phyloP scores from a whole-genome alignment of 2,888 invertebrate genomes.

The Sarcophaga variegata region DNA sequence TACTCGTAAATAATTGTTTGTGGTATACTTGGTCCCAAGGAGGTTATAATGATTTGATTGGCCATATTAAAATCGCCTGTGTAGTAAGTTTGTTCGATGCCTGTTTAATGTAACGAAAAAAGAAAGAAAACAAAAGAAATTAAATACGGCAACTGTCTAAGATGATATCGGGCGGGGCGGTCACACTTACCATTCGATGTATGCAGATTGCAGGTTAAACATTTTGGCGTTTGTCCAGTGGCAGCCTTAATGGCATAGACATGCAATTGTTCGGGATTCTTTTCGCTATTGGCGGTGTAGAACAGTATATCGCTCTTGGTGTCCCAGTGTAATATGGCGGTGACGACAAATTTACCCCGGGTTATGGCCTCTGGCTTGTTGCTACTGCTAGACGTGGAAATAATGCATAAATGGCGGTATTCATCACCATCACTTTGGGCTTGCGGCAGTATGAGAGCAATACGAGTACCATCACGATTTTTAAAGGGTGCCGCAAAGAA shows the following conservation, averaged over 20 bases:
- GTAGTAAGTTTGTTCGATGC: conserved; percentile 78
- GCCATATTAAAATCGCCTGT: conserved; percentile 87
- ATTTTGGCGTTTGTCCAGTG: conserved; percentile 83
- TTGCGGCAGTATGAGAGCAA: conserved; percentile 89
- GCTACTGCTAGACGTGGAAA: conserved; percentile 81
- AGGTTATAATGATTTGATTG: conserved; percentile 88
- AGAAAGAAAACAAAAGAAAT: too few species aligned
- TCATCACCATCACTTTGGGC: conserved; percentile 82
- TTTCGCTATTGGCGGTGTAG: conserved; percentile 90
- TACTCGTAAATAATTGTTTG: conserved; percentile 85
- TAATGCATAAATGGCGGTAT: conserved; percentile 87
- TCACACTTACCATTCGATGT: conserved; percentile 73
- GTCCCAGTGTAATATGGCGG: conserved; percentile 89
- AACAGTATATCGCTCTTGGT: conserved; percentile 86
- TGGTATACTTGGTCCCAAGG: conserved; percentile 93
- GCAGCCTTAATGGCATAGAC: conserved; percentile 87
- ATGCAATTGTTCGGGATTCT: conserved; percentile 90
- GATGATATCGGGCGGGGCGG: too few species aligned
- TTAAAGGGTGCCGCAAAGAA: conserved; percentile 88
- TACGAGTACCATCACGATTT: conserved; percentile 86
- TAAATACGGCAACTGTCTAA: too few species aligned
- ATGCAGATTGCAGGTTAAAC: conserved; percentile 88
- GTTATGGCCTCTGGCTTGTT: conserved; percentile 83
- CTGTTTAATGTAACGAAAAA: conserved; percentile 55
- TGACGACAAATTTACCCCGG: conserved; percentile 87